Evolutionary conservation across 2,113 vertebrate genomes (phyloP).

Genomic region (Lagopus muta): DNA sequence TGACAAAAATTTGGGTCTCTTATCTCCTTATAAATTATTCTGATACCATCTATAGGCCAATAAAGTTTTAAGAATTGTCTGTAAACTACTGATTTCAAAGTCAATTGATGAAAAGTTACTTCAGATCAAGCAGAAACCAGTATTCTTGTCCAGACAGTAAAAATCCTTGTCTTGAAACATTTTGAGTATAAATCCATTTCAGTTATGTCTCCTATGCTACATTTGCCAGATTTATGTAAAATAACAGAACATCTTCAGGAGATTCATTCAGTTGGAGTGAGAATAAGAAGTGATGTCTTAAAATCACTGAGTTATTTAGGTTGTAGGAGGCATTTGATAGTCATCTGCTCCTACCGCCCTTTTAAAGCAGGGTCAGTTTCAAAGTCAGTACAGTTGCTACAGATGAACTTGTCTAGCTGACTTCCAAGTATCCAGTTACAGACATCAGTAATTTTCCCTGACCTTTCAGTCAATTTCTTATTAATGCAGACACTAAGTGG

Average conservation of each 20-base stretch:
- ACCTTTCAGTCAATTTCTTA: no score
- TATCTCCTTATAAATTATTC: fast-evolving
- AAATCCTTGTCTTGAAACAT: neutral
- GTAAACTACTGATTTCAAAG: neutral
- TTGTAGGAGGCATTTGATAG: neutral
- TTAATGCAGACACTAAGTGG: no score
- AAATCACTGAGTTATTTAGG: neutral
- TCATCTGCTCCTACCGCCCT: neutral
- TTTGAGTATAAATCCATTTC: neutral
- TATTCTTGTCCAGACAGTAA: neutral
- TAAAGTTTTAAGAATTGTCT: neutral
- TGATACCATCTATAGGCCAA: neutral
- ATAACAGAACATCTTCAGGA: neutral
- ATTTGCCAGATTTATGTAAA: neutral
- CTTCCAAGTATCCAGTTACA: neutral
- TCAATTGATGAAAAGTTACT: neutral
- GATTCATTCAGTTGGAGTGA: neutral
- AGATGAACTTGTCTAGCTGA: neutral
- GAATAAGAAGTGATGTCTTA: neutral
- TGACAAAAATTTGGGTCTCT: neutral
- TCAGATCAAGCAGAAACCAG: neutral
- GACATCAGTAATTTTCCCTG: neutral
- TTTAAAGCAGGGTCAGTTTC: neutral
- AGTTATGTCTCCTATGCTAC: neutral
- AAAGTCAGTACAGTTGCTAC: neutral